phyloP scores from a whole-genome alignment of 2,113 vertebrate species.

The Crotophaga sulcirostris region DNA sequence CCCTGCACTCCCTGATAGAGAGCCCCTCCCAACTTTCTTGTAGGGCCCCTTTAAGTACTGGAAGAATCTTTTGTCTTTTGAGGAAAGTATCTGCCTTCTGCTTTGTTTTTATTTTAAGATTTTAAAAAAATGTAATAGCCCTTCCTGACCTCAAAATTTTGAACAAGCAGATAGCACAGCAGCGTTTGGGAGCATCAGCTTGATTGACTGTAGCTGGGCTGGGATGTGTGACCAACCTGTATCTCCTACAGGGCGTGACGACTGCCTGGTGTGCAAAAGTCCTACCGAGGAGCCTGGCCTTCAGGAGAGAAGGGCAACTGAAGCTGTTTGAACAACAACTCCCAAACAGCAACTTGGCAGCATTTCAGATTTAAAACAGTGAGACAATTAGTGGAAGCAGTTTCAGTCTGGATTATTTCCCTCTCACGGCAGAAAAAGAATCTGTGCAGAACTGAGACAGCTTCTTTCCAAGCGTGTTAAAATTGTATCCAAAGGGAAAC shows the following conservation, averaged over 20 bases:
- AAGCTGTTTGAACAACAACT: not conserved
- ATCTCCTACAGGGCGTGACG: not conserved
- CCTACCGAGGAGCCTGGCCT: not conserved
- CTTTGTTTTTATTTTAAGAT: not conserved
- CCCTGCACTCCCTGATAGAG: no score
- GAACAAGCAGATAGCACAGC: not conserved
- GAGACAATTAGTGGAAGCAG: constrained; percentile 27
- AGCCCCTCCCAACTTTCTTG: no score
- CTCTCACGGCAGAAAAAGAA: not conserved
- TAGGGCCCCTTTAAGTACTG: no score
- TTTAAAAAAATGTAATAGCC: not conserved
- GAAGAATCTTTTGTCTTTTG: not conserved
- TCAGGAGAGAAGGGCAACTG: not conserved
- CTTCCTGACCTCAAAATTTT: not conserved
- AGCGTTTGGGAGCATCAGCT: not conserved
- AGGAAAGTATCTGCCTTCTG: not conserved
- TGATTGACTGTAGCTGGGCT: not conserved
- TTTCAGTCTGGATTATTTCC: constrained; percentile 38
- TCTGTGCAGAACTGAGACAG: not conserved
- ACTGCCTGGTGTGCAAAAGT: fast-evolving
- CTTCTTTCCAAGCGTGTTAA: not conserved
- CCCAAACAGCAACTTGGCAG: not conserved
- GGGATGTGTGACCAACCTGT: not conserved
- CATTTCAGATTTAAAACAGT: not conserved
- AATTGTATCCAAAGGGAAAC: not conserved